These are phyloP conservation scores for Entomyzon cyanotis DNA, from an alignment of 2,113 vertebrate species.

Conservation along the genomic window DNA sequence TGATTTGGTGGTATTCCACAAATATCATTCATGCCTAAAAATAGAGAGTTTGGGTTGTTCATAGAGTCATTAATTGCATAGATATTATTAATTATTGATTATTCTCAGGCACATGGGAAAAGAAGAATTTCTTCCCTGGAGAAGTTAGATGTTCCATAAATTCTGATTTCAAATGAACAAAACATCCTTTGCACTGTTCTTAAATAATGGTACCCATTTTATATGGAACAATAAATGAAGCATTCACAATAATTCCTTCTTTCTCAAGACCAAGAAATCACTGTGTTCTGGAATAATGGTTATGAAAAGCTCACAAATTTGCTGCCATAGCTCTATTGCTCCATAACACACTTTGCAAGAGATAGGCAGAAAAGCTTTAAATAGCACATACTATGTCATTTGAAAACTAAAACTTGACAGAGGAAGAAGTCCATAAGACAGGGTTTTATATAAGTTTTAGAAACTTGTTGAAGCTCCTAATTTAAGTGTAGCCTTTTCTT, in stretches of 20 bases:
- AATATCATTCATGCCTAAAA: not conserved
- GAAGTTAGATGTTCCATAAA: not conserved
- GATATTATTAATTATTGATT: not conserved
- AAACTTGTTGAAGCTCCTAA: conserved; percentile 45
- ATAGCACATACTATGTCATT: not conserved
- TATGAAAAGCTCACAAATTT: not conserved
- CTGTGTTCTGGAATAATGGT: not conserved
- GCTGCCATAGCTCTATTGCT: not conserved
- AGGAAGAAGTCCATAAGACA: not conserved
- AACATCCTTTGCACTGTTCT: not conserved
- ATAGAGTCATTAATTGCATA: not conserved
- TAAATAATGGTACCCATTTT: not conserved
- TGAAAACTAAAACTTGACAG: conserved; percentile 16
- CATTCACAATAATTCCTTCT: not conserved
- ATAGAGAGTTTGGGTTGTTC: not conserved
- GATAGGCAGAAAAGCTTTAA: not conserved
- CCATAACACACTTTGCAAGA: not conserved
- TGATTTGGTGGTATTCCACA: not conserved
- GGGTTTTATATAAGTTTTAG: conserved; percentile 37
- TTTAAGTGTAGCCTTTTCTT: conserved; percentile 53
- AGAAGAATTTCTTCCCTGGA: not conserved
- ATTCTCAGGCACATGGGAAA: not conserved
- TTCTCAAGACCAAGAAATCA: not conserved
- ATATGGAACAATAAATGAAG: not conserved
- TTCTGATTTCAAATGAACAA: not conserved